phyloP scores from a whole-genome alignment of 2,888 invertebrate genomes.

The Sphinx pinastri region DNA sequence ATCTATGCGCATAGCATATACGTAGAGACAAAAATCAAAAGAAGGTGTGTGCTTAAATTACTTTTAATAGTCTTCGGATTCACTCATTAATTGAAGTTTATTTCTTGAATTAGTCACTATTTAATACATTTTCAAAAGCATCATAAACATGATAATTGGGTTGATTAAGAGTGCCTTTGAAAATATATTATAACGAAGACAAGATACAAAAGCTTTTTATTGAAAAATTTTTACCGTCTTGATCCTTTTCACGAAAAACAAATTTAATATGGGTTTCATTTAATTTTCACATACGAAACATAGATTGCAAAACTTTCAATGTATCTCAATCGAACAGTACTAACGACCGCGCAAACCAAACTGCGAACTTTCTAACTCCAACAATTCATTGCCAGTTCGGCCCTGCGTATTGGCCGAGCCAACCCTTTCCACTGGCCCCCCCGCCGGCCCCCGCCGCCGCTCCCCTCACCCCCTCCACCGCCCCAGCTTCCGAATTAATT shows the following conservation, averaged over 20 bases:
- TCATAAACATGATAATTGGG: no score
- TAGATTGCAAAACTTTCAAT: constrained; percentile 37
- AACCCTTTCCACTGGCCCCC: constrained; percentile 60
- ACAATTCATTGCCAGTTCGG: constrained; percentile 71
- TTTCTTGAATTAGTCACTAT: no score
- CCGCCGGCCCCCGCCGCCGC: constrained; percentile 50
- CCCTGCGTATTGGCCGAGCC: constrained; percentile 77
- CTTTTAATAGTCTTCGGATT: no score
- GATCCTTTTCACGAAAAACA: no score
- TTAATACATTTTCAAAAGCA: no score
- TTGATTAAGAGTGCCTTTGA: no score
- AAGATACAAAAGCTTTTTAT: background rate
- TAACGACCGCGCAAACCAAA: constrained; percentile 62
- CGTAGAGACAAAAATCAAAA: no score
- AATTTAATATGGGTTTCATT: background rate
- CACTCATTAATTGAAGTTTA: no score
- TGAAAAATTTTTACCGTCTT: background rate
- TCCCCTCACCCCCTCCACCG: constrained; percentile 48
- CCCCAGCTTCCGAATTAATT: constrained; percentile 79
- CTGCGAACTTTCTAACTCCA: constrained; percentile 62
- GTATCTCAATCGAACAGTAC: constrained; percentile 45
- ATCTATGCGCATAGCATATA: no score
- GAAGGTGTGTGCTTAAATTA: no score
- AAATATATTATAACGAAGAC: background rate
- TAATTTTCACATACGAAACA: background rate